Percentiles rank a stretch among this genome's conserved stretches.
These are phyloP conservation scores for Astreopora myriophthalma DNA, from an alignment of 64 coral and sea anemone genomes.

Conservation along the genomic window DNA sequence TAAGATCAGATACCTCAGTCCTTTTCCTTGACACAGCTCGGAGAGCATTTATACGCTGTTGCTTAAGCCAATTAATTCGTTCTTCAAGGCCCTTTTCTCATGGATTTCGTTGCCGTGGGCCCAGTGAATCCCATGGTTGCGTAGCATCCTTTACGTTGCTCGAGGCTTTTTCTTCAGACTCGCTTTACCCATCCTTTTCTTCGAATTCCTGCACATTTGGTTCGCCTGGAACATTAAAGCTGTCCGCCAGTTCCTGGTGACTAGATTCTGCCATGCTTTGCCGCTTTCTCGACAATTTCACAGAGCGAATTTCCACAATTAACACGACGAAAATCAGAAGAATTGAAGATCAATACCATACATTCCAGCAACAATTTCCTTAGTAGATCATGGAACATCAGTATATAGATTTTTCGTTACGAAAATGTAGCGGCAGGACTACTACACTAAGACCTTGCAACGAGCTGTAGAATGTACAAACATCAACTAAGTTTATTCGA, in stretches of 20 bases:
- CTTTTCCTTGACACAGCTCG: constrained; percentile 18
- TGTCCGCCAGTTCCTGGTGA: neutral
- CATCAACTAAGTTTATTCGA: too few species aligned
- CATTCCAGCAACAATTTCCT: too few species aligned
- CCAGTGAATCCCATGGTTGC: neutral
- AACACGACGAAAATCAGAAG: too few species aligned
- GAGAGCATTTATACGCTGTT: neutral
- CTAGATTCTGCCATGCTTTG: neutral
- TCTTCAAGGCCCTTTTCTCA: neutral
- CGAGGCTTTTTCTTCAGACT: neutral
- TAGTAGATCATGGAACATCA: too few species aligned
- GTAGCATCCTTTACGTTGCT: neutral
- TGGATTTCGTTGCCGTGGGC: neutral
- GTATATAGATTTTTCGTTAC: too few species aligned
- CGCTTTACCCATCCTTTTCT: neutral
- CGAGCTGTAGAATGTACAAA: too few species aligned
- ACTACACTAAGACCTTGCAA: too few species aligned
- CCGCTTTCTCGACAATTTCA: too few species aligned
- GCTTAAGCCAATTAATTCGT: neutral
- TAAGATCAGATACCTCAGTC: constrained; percentile 9
- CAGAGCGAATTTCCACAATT: too few species aligned
- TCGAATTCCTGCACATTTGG: neutral
- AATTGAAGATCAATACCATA: too few species aligned
- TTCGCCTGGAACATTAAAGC: neutral
- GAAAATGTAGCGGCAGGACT: too few species aligned